Base-by-base conservation (phyloP, 53 echinoderm and acorn worm species). In the Holothuria leucospilota region DNA sequence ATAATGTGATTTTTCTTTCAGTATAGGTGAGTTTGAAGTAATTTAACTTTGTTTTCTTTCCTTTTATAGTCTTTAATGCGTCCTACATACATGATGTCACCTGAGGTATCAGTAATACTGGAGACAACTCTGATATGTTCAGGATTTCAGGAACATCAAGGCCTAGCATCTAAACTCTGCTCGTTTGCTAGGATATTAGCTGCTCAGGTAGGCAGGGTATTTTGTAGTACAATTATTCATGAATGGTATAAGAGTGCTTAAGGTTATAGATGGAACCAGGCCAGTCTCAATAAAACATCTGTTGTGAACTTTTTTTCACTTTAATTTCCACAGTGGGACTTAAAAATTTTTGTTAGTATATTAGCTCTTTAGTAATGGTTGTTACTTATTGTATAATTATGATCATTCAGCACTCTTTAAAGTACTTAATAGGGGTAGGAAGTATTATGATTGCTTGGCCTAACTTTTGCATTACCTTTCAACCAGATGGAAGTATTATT, bases 11-110 rank as follows among this genome's bases (percentile, higher is more conserved):
- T 56, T 56, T 16, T 18, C 56, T 56, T 56, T 56, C 56, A 2
- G 56, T 56, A 7, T 1, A 18, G 56, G 18, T 16, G 1, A 18
- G 18, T 56, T 56, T 56, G 15, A 18, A 56, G 29, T 80, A 7
- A 60, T 2, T 59, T 20, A 29, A 0, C 0, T 67, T 67, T 20
- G 13, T 23, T 21, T 26, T 30, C 67, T 73, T 29, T 83, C 23
- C 42, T 29, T 25, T 6, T 65, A 28, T 71, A 98, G 98, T 74
- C 80, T 24, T 71, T 88, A 26, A 98, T 98, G 98, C 89, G 98
- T 29, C 93, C 93, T 14, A 88, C 93, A 66, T 87, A 93, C 71
- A 93, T 98, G 94, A 85, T 95, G 49, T 85, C 83, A 39, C 98
- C 98, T 16, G 98, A 98, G 85, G 38, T 87, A 29, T 71, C 68